Conservation (phyloP, 1,140 invertebrate species). For the Sycobia sp. region DNA sequence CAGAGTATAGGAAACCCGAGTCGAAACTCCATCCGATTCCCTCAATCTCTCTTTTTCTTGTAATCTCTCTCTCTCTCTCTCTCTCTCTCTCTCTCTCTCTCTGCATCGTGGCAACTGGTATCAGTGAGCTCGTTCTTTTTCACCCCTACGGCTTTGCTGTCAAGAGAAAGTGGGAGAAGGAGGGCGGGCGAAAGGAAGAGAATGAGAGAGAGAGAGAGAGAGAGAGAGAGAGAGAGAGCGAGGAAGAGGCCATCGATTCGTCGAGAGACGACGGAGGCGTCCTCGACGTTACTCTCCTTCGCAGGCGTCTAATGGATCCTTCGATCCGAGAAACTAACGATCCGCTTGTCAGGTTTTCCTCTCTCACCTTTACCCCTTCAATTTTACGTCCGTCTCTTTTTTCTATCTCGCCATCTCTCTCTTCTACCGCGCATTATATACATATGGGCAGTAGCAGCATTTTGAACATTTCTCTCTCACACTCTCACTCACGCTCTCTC, state of each 20-base stretch:
- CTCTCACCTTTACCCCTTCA: background rate
- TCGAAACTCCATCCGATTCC: background rate
- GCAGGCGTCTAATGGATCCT: conserved; percentile 43
- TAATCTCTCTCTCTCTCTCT: background rate
- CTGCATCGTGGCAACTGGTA: no score
- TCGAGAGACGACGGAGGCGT: background rate
- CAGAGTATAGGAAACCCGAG: background rate
- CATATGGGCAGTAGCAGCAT: no score
- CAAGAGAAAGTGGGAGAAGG: no score
- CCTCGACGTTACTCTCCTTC: conserved; percentile 22
- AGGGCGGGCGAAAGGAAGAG: background rate
- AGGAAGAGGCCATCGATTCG: background rate
- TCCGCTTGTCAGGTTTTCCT: conserved; percentile 35
- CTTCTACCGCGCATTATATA: background rate
- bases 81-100: background rate
- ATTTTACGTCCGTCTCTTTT: no score
- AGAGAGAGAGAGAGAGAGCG: no score
- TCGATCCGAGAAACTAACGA: conserved; percentile 44
- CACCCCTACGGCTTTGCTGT: background rate
- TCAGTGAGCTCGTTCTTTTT: background rate
- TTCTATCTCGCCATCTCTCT: background rate
- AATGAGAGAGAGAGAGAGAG: no score
- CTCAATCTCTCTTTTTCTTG: background rate
- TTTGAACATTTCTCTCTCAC: no score
- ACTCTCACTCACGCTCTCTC: no score